A percentile compares a stretch with the other conserved stretches of the same genome.
Evolutionary conservation across 2,113 vertebrate genomes (phyloP).

Genomic region (Edolisoma coerulescens): DNA sequence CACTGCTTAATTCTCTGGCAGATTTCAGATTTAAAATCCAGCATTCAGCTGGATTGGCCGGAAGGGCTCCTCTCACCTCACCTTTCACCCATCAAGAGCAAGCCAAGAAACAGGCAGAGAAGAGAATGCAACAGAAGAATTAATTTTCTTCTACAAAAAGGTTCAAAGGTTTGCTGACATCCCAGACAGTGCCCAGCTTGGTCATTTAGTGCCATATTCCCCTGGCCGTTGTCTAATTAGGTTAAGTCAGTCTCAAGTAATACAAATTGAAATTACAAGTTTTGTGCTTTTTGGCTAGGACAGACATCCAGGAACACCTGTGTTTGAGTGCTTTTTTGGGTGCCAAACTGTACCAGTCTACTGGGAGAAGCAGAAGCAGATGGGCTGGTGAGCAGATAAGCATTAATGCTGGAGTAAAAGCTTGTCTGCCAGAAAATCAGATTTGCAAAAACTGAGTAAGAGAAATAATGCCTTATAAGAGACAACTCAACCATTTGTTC

Average conservation of each 20-base stretch:
- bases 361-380: background rate
- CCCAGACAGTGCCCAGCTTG: background rate
- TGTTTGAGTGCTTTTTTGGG: background rate
- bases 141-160: background rate
- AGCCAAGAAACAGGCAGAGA: background rate
- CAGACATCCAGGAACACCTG: background rate
- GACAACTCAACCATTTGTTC: background rate
- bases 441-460: background rate
- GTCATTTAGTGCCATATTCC: background rate
- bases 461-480: background rate
- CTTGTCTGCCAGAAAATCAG: background rate
- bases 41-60: background rate
- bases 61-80: background rate
- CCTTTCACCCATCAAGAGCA: background rate
- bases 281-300: background rate
- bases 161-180: background rate
- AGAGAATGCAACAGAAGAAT: background rate
- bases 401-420: background rate
- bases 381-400: background rate
- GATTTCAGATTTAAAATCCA: background rate
- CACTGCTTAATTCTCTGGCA: background rate
- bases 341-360: background rate
- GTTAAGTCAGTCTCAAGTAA: background rate
- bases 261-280: background rate
- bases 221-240: background rate